These are phyloP conservation scores for Rapana venosa DNA, from an alignment of 2,888 invertebrate species.

Conservation along the genomic window DNA sequence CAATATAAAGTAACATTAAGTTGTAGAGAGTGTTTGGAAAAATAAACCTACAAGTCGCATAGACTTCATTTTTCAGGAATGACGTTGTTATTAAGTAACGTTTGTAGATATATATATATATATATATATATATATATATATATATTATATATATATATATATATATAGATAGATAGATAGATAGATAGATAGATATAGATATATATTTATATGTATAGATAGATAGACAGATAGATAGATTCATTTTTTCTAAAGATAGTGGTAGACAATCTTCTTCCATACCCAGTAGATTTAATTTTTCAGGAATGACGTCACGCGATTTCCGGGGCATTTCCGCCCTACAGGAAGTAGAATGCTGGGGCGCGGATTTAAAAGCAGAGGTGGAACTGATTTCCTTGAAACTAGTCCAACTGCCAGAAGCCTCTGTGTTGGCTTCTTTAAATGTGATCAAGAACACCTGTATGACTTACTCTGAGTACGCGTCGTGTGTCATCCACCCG, in stretches of 20 bases:
- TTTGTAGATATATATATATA: no score
- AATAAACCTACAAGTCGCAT: no score
- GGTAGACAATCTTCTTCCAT: background rate
- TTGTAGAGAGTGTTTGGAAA: no score
- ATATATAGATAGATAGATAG: no score
- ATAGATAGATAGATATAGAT: no score
- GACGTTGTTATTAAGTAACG: no score
- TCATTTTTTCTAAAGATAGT: no score
- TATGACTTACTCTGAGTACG: background rate
- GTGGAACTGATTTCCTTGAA: slow-evolving; percentile 21
- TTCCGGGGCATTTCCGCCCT: slow-evolving; percentile 34
- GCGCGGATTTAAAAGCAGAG: slow-evolving; percentile 9
- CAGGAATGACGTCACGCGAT: slow-evolving; percentile 30
- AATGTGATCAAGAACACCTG: slow-evolving; percentile 21
- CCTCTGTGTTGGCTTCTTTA: background rate
- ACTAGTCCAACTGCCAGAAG: slow-evolving; percentile 8
- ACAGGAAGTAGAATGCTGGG: slow-evolving; percentile 45
- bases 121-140: no score
- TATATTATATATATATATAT: no score
- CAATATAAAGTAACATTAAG: background rate
- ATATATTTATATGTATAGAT: no score
- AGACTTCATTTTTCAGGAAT: no score
- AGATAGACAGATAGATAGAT: background rate
- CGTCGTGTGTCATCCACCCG: slow-evolving; percentile 11
- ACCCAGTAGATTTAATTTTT: background rate